Evolutionary conservation across 2,113 vertebrate species (phyloP).

Genomic region (Deroptyus accipitrinus): DNA sequence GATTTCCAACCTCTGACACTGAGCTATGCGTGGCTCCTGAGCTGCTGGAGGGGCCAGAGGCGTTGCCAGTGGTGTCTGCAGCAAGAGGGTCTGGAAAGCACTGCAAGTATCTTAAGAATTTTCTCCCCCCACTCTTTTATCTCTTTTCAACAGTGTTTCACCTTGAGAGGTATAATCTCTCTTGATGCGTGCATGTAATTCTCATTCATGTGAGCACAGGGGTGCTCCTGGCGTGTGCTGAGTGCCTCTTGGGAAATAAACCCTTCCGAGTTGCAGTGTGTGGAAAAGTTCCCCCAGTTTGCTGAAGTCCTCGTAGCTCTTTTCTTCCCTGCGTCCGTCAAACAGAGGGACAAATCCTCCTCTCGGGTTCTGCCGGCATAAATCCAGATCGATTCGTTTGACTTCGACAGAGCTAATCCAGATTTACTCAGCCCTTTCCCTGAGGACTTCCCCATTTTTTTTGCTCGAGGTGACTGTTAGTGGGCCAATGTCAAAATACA

Average conservation of each 20-base stretch:
- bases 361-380: neutral
- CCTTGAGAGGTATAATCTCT: neutral
- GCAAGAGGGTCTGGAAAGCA: constrained; percentile 2
- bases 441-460: constrained; percentile 5
- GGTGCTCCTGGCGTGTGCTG: neutral
- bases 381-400: constrained; percentile 21
- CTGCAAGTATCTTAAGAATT: constrained; percentile 40
- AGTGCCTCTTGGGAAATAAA: neutral
- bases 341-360: neutral
- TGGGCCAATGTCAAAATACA: constrained; percentile 36
- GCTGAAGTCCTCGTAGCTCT: neutral
- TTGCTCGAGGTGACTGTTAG: neutral
- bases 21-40: neutral
- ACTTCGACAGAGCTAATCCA: constrained; percentile 6
- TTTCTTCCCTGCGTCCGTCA: neutral
- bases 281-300: neutral
- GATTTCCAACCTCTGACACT: neutral
- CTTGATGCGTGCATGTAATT: neutral
- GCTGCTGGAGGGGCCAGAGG: neutral
- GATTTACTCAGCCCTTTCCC: constrained; percentile 29
- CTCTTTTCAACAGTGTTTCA: neutral
- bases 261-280: neutral
- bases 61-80: neutral
- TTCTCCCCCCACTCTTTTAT: neutral
- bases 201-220: neutral